phyloP scores from a whole-genome alignment of 1,140 invertebrate species.

The Homarus americanus region DNA sequence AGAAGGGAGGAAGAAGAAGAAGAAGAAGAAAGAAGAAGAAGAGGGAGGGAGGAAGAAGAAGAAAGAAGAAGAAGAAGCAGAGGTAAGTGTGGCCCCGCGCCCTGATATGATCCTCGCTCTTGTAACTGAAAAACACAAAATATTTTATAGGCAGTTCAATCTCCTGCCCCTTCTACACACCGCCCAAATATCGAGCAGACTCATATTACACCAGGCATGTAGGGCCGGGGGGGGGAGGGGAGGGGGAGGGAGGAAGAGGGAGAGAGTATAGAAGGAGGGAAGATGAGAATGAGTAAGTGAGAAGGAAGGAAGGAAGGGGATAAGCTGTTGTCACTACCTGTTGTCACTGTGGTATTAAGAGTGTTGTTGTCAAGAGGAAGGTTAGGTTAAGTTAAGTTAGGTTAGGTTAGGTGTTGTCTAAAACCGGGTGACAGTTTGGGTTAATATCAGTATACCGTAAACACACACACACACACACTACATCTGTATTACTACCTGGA shows the following conservation, averaged over 20 bases:
- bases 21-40: not conserved
- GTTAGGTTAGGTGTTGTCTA: not conserved
- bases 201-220: conserved; percentile 42
- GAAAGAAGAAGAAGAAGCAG: not conserved
- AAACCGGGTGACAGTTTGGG: no score
- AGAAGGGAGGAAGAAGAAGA: not conserved
- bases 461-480: no score
- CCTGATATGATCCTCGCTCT: conserved; percentile 55
- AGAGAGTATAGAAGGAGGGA: not conserved
- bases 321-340: no score
- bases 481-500: no score
- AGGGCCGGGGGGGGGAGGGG: not conserved
- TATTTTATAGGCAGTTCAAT: conserved; percentile 68
- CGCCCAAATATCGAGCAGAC: conserved; percentile 43
- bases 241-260: not conserved
- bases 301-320: not conserved
- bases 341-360: no score
- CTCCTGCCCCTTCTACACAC: conserved; percentile 64
- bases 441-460: no score
- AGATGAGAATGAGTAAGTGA: not conserved
- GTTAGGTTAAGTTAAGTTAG: not conserved
- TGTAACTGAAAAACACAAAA: conserved; percentile 65
- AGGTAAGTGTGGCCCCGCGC: not conserved
- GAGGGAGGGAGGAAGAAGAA: not conserved
- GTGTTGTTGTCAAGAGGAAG: no score